Evolutionary conservation across 2,797 vertebrate genomes (phyloP), one percentile per base, ranked within the genome.

Genomic region (Varecia variegata): DNA sequence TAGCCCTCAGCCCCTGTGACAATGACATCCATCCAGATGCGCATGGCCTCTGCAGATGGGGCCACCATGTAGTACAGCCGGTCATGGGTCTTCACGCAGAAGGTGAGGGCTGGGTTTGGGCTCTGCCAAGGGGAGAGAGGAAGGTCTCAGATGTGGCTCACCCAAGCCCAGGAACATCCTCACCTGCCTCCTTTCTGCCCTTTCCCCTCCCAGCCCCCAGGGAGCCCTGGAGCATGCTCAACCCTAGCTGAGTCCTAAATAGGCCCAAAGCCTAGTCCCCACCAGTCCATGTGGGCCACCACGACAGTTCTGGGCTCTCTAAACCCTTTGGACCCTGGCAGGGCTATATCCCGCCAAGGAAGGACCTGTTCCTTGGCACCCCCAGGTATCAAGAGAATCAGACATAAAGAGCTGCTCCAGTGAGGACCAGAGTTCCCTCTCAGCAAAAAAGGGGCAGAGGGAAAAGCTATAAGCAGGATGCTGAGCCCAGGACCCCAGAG

Each of bases 1-100:
- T 99, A 99, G 15, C 99, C 99, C 98, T 99, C 99, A 0, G 99
- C 99, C 40, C 99, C 99, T 0, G 99, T 99, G 93, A 99, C 99
- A 0, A 99, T 99, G 86, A 99, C 99, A 0, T 99, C 99, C 99
- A 99, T 99, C 99, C 99, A 99, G 97, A 99, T 99, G 95, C 99
- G 98, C 99, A 99, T 99, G 98, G 99, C 99, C 97, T 99, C 99
- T 0, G 99, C 99, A 0, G 99, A 99, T 0, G 99, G 99, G 0
- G 99, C 99, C 97, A 99, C 99, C 99, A 99, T 98, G 98, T 99
- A 99, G 98, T 99, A 99, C 0, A 99, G 99, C 23, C 99, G 99
- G 98, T 99, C 99, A 0, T 99, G 99, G 47, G 99, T 99, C 98
- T 99, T 99, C 76, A 99, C 99, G 0, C 99, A 99, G 98, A 99